Evolutionary conservation across 2,113 vertebrate genomes (phyloP).

Genomic region (Ifrita kowaldi): DNA sequence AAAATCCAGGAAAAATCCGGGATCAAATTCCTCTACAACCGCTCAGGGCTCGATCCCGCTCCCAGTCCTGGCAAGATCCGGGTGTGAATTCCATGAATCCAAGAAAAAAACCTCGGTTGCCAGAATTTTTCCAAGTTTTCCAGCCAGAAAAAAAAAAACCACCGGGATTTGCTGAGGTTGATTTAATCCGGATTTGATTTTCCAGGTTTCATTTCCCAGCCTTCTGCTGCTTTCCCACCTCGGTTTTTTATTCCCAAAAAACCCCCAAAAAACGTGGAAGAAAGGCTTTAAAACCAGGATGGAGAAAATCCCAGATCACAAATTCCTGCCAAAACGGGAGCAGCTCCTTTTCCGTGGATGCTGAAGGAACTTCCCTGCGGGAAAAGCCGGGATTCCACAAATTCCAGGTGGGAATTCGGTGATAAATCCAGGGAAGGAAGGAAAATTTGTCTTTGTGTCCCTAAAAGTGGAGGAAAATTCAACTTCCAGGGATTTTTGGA

Average conservation of each 20-base stretch:
- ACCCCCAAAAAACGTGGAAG: too few relatives aligned
- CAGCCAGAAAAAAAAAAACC: accelerated
- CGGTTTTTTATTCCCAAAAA: too few relatives aligned
- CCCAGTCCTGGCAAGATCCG: not conserved
- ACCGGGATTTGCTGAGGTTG: accelerated
- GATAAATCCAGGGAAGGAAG: not conserved
- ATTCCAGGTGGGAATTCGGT: not conserved
- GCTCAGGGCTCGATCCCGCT: not conserved
- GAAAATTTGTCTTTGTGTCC: not conserved
- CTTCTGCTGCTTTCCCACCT: not conserved
- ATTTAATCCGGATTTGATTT: not conserved
- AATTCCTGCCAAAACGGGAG: not conserved
- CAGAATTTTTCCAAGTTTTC: not conserved
- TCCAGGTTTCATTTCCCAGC: not conserved
- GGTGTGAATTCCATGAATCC: accelerated
- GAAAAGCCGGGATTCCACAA: not conserved
- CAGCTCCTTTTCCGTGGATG: not conserved
- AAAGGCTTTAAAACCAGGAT: too few relatives aligned
- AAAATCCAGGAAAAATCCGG: accelerated
- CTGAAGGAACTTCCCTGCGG: not conserved
- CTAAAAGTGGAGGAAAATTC: not conserved
- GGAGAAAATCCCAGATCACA: not conserved
- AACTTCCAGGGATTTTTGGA: not conserved
- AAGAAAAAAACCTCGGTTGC: not conserved
- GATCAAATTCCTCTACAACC: not conserved